These are phyloP conservation scores for Nicator chloris DNA, from an alignment of 2,113 vertebrate genomes.

Conservation along the genomic window DNA sequence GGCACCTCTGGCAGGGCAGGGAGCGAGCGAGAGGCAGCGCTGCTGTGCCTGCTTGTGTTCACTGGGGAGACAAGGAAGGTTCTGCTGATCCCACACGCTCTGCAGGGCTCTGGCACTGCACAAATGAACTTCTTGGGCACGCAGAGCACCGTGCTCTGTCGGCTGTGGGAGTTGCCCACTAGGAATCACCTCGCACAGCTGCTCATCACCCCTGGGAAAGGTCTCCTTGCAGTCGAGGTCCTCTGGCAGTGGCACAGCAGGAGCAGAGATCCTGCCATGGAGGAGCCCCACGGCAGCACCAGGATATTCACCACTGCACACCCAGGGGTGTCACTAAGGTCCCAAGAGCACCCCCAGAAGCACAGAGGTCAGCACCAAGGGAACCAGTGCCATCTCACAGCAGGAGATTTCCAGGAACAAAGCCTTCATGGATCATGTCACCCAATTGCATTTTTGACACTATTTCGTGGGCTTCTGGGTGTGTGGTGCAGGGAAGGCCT, in stretches of 20 bases:
- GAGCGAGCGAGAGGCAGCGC: background rate
- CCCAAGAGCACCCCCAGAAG: background rate
- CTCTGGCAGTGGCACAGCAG: background rate
- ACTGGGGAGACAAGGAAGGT: too few species aligned
- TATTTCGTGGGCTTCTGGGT: too few species aligned
- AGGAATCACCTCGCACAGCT: too few species aligned
- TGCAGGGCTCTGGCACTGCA: fast-evolving
- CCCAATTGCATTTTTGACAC: too few species aligned
- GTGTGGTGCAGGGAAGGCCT: background rate
- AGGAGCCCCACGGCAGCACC: background rate
- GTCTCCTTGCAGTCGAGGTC: too few species aligned
- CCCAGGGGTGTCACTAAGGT: background rate
- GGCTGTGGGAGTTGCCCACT: background rate
- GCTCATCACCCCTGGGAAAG: background rate
- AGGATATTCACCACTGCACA: too few species aligned
- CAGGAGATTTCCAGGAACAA: background rate
- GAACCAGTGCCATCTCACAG: background rate
- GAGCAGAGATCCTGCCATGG: background rate
- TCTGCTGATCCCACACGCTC: background rate
- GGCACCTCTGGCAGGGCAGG: background rate
- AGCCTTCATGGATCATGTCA: background rate
- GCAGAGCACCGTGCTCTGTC: background rate
- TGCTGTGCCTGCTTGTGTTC: background rate
- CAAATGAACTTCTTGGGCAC: background rate
- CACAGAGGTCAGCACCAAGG: background rate